Base-by-base conservation (phyloP, 2,888 invertebrate species). In the Acrobasis consociella region DNA sequence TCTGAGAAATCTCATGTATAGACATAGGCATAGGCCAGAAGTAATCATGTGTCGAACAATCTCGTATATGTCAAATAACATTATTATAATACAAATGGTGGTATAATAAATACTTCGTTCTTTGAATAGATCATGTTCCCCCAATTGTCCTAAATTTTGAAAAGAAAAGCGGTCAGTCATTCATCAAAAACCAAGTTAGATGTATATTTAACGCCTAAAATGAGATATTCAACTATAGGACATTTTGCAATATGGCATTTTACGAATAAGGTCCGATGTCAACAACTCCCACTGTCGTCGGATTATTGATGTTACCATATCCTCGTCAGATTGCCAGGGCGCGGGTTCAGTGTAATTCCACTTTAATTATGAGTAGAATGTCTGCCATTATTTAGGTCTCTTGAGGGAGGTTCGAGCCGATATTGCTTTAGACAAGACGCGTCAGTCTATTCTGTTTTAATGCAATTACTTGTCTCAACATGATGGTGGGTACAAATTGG, bases 301-400 rank as follows among this genome's bases (percentile, higher is more conserved):
- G 75, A 73, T 78, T 77, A 80, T 78, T 74, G 74, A 76, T 72
- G 74, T 69, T 68, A 70, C 67, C 71, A 73, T 73, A 73, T 71
- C 72, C 70, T 60, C 60, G 39, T 64, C 64, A 69, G 74, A 72
- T 72, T 73, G 73, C 71, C 64, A 71, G 65, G 63, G 67, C 71
- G 64, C 65, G 49, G 66, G 58, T 64, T 59, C 64, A 62, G 73
- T 72, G 72, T 75, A 77, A 78, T 74, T 73, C 72, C 72, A 66
- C 64, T 72, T 75, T 75, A 76, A 76, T 77, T 75, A 69, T 63
- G 60, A 65, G 63, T 11, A 65, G 64, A 68, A 71, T 67, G 67
- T 64, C 64, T 67, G 50, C 62, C 64, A 72, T 70, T 75, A 73
- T 69, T 69, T 63, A 68, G 60, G 56, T 58, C 31, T 15, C 42